phyloP scores from a whole-genome alignment of 2,113 vertebrate genomes.

The Indicator indicator region DNA sequence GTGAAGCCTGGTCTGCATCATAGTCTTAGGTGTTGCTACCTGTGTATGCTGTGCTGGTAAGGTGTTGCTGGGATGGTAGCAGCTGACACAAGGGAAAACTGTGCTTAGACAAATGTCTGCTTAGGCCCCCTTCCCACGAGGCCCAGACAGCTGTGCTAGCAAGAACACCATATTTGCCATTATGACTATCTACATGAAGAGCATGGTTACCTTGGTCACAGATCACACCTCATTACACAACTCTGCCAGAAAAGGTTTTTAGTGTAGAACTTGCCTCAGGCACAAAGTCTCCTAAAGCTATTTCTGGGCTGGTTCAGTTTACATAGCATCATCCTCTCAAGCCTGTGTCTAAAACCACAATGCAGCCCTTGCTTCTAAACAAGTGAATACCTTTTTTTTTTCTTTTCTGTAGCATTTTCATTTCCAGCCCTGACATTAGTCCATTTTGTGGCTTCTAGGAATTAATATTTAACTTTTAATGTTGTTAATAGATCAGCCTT shows the following conservation, averaged over 20 bases:
- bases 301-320: background rate
- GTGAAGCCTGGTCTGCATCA: background rate
- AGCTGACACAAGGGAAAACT: background rate
- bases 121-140: background rate
- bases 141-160: background rate
- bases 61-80: background rate
- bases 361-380: background rate
- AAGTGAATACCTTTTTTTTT: background rate
- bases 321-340: background rate
- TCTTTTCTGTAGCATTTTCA: background rate
- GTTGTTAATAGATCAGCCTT: conserved; percentile 51
- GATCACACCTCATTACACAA: background rate
- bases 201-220: background rate
- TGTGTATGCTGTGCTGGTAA: background rate
- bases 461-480: conserved; percentile 65
- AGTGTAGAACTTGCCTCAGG: background rate
- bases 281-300: background rate
- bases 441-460: conserved; percentile 19
- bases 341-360: conserved; percentile 24
- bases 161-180: fast-evolving
- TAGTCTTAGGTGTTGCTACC: background rate
- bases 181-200: fast-evolving
- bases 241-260: background rate
- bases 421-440: conserved; percentile 13
- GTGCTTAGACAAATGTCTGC: too few species aligned